These are phyloP conservation scores for Odontomachus brunneus DNA, from an alignment of 1,140 invertebrate genomes.

Conservation along the genomic window DNA sequence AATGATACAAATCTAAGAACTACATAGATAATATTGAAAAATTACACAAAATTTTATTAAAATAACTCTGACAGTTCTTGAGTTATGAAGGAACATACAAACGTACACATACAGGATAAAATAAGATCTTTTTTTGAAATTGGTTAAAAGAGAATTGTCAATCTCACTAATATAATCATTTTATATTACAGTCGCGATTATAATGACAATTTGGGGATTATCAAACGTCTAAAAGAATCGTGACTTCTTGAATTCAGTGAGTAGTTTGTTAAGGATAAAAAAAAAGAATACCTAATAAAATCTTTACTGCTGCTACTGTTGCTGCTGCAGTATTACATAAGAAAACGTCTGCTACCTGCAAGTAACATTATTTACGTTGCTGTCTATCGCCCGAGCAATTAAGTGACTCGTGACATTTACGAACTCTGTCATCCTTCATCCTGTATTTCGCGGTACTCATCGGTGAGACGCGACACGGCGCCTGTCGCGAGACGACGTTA, in stretches of 20 bases:
- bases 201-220: too few species aligned
- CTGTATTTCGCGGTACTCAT: constrained; percentile 26
- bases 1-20: too few species aligned
- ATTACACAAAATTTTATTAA: too few species aligned
- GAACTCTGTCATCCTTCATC: constrained; percentile 13
- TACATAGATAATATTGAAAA: too few species aligned
- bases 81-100: too few species aligned
- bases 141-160: too few species aligned
- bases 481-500: constrained; percentile 29
- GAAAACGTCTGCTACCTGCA: neutral
- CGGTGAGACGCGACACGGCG: constrained; percentile 9
- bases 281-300: too few species aligned
- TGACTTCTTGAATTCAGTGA: neutral
- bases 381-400: constrained; percentile 5
- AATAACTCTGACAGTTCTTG: too few species aligned
- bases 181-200: too few species aligned
- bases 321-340: neutral
- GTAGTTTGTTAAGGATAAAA: neutral
- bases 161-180: too few species aligned
- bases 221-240: neutral
- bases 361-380: neutral
- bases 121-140: too few species aligned
- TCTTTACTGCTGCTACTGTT: neutral
- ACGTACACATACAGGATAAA: too few species aligned
- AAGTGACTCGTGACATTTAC: constrained; percentile 38